Evolutionary conservation across 2,888 invertebrate species (phyloP), one percentile per base, ranked within the genome.

Genomic region (Caenorhabditis sp.): DNA sequence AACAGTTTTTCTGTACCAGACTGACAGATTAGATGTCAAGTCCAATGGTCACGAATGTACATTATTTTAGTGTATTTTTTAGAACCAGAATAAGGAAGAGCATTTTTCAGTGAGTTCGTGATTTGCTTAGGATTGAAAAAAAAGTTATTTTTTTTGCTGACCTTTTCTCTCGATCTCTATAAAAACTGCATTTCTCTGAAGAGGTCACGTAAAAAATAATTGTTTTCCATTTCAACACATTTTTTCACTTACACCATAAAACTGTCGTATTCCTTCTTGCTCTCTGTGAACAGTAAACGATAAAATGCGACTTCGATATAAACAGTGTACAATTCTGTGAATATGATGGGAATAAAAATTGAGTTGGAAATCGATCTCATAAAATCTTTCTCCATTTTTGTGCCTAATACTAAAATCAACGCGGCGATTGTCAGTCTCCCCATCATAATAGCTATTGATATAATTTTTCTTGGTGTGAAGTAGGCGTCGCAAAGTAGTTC

Each of bases 341-440:
- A 49, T n/a, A 67, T 61, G 12, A 80, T 71, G 8, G 80, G 74
- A 43, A 76, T 63, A 66, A 77, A 80, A n/a, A 80, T 74, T 20
- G 77, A 43, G 36, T 74, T 74, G 0, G 80, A 76, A 58, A 80
- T 71, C 12, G 76, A 71, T 43, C 77, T 62, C 72, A 79, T 77
- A 53, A 64, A 79, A 58, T 79, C 79, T 43, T 79, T 79, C 27
- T 75, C 72, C 75, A 79, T 79, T 59, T 73, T 73, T 26, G 66
- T 66, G 2, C 79, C 79, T 8, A 79, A 61, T 0, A 79, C 38
- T 52, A 79, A 67, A 12, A 79, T 79, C 5, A 79, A 58, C 1
- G 72, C 14, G 10, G 77, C 75, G 26, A 79, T 73, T 1, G 63
- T 36, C 50, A 79, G 58, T 14, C 79, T 62, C 2, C 59, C 61